phyloP scores from a whole-genome alignment of 2,888 invertebrate species.

The Thumatha senex region DNA sequence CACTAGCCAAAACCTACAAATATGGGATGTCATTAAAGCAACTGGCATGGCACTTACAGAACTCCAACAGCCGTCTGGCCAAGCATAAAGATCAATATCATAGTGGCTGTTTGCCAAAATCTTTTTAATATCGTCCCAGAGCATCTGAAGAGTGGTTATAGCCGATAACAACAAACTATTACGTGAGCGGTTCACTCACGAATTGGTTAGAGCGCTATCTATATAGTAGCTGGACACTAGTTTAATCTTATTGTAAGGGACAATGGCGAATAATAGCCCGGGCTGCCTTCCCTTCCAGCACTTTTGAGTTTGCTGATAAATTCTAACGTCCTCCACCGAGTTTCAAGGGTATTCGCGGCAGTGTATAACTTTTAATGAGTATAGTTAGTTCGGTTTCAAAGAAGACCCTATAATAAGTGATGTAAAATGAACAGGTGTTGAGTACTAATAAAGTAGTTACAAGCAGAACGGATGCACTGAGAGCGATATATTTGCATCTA shows the following conservation, averaged over 20 bases:
- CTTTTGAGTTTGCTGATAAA: slow-evolving; percentile 73
- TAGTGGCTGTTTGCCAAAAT: slow-evolving; percentile 79
- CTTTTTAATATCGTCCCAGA: slow-evolving; percentile 81
- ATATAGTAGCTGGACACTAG: slow-evolving; percentile 57
- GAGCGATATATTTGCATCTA: background rate
- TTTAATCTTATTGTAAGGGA: slow-evolving; percentile 77
- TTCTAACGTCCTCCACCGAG: slow-evolving; percentile 56
- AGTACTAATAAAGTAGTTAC: slow-evolving; percentile 29
- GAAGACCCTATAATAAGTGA: slow-evolving; percentile 52
- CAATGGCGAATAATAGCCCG: slow-evolving; percentile 70
- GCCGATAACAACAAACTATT: slow-evolving; percentile 81
- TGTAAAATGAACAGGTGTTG: slow-evolving; percentile 49
- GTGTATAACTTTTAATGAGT: slow-evolving; percentile 76
- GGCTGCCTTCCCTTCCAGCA: slow-evolving; percentile 63
- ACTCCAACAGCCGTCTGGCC: slow-evolving; percentile 77
- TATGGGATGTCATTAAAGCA: slow-evolving; percentile 81
- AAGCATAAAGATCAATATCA: slow-evolving; percentile 82
- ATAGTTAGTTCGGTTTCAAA: slow-evolving; percentile 64
- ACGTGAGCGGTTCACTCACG: slow-evolving; percentile 67
- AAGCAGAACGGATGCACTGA: slow-evolving; percentile 1
- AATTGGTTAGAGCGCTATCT: slow-evolving; percentile 65
- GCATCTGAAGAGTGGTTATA: slow-evolving; percentile 75
- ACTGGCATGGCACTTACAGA: slow-evolving; percentile 73
- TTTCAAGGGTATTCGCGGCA: slow-evolving; percentile 65
- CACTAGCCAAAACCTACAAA: slow-evolving; percentile 71